These are phyloP conservation scores for Bostrychus sinensis DNA, from an alignment of 2,113 vertebrate species.

Conservation along the genomic window DNA sequence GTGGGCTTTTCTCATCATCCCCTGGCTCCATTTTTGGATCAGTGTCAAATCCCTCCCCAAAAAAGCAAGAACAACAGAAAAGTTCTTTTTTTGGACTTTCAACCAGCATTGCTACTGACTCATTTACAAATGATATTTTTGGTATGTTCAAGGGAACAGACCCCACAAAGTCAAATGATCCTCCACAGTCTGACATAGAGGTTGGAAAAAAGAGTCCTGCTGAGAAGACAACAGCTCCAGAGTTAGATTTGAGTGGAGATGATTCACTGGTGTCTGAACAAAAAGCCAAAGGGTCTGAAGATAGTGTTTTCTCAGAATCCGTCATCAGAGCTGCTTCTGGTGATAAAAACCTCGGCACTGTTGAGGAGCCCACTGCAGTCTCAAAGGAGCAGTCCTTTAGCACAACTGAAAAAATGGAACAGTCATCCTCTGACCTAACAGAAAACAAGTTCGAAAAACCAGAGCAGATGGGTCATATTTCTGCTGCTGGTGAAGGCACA, in stretches of 20 bases:
- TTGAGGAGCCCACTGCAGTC: background rate
- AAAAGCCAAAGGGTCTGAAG: conserved; percentile 38
- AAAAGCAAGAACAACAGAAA: conserved; percentile 81
- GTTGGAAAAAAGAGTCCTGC: conserved; percentile 21
- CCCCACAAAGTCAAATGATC: conserved; percentile 63
- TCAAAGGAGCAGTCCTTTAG: background rate
- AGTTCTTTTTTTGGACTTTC: conserved; percentile 86
- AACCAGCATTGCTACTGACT: conserved; percentile 75
- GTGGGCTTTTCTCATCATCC: conserved; percentile 84
- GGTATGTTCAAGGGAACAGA: conserved; percentile 85
- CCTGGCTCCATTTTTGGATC: conserved; percentile 78
- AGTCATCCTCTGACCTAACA: conserved; percentile 30
- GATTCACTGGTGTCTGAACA: conserved; percentile 14
- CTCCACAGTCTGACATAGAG: conserved; percentile 24
- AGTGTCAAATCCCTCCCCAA: conserved; percentile 55
- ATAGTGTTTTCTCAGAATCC: conserved; percentile 24
- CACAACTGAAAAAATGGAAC: background rate
- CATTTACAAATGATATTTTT: conserved; percentile 85
- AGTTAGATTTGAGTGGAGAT: conserved; percentile 48
- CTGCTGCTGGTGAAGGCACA: conserved; percentile 74
- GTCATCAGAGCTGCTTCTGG: conserved; percentile 8
- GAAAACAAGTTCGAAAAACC: conserved; percentile 79
- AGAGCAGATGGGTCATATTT: conserved; percentile 81
- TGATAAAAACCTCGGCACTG: conserved; percentile 1
- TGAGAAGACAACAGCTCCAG: conserved; percentile 16